A percentile compares a stretch with the other conserved stretches of the same genome.
phyloP scores from a whole-genome alignment of 2,888 invertebrate genomes.

The Drosophila suboccidentalis region DNA sequence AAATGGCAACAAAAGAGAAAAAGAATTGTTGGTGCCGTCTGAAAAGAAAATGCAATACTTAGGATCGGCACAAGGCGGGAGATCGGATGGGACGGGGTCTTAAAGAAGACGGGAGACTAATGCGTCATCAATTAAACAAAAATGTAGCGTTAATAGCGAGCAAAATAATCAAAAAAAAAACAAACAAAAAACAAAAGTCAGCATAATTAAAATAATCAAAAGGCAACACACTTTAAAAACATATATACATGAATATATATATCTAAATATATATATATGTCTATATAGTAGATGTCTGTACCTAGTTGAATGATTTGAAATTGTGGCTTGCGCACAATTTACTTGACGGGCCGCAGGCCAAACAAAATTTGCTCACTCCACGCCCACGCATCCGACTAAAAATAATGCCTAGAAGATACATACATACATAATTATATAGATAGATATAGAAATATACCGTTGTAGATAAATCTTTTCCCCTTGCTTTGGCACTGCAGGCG shows the following conservation, averaged over 20 bases:
- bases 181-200: conserved; percentile 29
- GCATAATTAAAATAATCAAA: conserved; percentile 66
- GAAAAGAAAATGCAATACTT: conserved; percentile 68
- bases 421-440: conserved; percentile 19
- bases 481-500: conserved; percentile 47
- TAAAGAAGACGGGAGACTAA: conserved; percentile 23
- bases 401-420: conserved; percentile 54
- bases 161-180: conserved; percentile 22
- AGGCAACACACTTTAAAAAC: conserved; percentile 9
- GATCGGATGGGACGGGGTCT: neutral
- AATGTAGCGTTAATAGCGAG: conserved; percentile 73
- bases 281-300: conserved; percentile 27
- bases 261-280: conserved; percentile 3
- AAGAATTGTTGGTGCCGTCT: conserved; percentile 76
- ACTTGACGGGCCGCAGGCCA: conserved; percentile 60
- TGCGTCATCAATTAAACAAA: conserved; percentile 80
- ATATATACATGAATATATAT: neutral
- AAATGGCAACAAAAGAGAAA: conserved; percentile 57
- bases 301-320: conserved; percentile 40
- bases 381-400: conserved; percentile 69
- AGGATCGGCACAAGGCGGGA: neutral
- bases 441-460: neutral
- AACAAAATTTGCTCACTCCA: conserved; percentile 59
- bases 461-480: conserved; percentile 39
- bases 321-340: conserved; percentile 61